Conservation (phyloP, 2,888 invertebrate species). For the Alcis repandata region DNA sequence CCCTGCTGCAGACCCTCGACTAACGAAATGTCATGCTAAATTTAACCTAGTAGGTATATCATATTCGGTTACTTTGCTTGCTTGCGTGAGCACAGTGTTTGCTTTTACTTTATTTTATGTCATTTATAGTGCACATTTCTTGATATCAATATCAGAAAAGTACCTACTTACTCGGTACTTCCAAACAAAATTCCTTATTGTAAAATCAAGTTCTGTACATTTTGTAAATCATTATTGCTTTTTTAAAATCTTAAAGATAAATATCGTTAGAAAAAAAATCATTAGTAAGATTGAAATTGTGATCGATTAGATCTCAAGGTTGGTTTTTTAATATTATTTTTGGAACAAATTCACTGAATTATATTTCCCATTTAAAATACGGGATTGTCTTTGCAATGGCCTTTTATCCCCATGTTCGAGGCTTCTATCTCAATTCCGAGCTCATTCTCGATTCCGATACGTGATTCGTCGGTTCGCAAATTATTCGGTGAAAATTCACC, state of each 20-base stretch:
- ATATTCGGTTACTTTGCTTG: slow-evolving; percentile 28
- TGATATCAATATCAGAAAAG: neutral
- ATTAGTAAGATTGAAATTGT: no score
- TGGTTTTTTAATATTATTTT: neutral
- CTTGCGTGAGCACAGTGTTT: slow-evolving; percentile 18
- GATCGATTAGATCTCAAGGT: no score
- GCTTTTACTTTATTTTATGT: slow-evolving; percentile 3
- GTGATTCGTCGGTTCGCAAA: slow-evolving; percentile 86
- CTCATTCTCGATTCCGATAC: slow-evolving; percentile 85
- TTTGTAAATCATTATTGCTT: no score
- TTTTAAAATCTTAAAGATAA: no score
- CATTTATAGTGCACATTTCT: neutral
- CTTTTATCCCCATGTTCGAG: slow-evolving; percentile 75
- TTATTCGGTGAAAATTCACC: slow-evolving; percentile 87
- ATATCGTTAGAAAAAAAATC: no score
- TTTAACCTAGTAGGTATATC: slow-evolving; percentile 48
- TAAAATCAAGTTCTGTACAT: no score
- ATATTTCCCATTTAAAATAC: slow-evolving; percentile 24
- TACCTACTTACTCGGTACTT: no score
- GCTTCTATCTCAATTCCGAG: slow-evolving; percentile 85
- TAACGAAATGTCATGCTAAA: slow-evolving; percentile 57
- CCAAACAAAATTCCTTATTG: no score
- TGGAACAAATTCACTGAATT: neutral
- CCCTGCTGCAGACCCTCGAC: slow-evolving; percentile 62
- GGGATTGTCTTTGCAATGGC: slow-evolving; percentile 30